Base-by-base conservation (phyloP, 2,888 invertebrate genomes). In the Dryococelus australis region DNA sequence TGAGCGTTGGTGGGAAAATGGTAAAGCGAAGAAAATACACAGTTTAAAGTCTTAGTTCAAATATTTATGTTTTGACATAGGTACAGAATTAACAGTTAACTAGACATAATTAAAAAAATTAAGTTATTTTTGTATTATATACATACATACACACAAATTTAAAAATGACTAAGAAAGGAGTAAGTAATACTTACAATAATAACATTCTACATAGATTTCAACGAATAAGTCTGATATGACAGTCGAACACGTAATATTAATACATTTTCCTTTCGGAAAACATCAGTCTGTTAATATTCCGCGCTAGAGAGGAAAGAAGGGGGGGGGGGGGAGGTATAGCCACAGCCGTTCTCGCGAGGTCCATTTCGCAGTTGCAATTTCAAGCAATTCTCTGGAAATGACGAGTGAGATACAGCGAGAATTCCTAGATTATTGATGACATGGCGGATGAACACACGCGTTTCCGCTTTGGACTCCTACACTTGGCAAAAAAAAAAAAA, bases 51-150 rank as follows among this genome's bases (percentile, higher is more conserved):
- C 65, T 65, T 65, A 65, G 65, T 65, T 65, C 65, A 65, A 65
- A 65, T 65, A 8, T 65, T 65, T 65, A 65, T 65, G 65, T 65
- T 65, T 24, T 65, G 65, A 65, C 65, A 65, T 65, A 65, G 24
- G 65, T 65, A 65, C 65, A 65, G 65, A 65, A n/a, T 65, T n/a
- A 65, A 65, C 65, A 65, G 65, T 65, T 65, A 65, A 65, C 65
- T 65, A 65, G n/a, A 65, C 65, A 65, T 65, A 65, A 65, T 65
- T 65, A n/a, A 65, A 83, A 80, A 83, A 83, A 83, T 83, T 83
- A 83, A 83, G 83, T 83, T 83, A 83, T 35, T 83, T 65, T 28
- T 83, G 43, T 28, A 83, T 83, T 83, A 83, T 43, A 83, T 83
- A 83, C 83, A 83, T 83, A 27, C 28, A 83, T n/a, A 83, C 83